phyloP scores from a whole-genome alignment of 2,888 invertebrate species.

The Boloria euphrosyne region DNA sequence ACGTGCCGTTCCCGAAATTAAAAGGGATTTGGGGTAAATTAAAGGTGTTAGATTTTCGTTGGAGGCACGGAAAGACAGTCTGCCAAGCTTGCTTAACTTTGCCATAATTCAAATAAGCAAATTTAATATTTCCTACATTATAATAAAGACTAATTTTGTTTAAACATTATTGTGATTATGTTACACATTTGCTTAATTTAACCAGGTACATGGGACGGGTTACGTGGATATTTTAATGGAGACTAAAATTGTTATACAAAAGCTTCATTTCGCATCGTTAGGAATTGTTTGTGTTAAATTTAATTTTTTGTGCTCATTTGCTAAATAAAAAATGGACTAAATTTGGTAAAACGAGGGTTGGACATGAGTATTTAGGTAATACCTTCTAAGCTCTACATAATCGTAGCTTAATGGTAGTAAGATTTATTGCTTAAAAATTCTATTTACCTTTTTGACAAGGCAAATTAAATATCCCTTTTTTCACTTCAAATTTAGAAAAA shows the following conservation, averaged over 20 bases:
- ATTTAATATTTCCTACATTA: slow-evolving; percentile 1
- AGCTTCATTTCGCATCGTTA: slow-evolving; percentile 36
- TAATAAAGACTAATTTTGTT: slow-evolving; percentile 13
- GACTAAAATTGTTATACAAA: slow-evolving; percentile 40
- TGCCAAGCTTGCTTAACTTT: neutral
- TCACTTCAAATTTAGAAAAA: neutral
- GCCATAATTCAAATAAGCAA: neutral
- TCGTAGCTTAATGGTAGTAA: slow-evolving; percentile 27
- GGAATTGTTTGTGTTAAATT: slow-evolving; percentile 29
- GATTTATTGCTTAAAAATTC: slow-evolving; percentile 9
- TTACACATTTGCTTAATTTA: slow-evolving; percentile 8
- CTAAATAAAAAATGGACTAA: slow-evolving; percentile 18
- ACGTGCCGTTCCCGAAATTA: slow-evolving; percentile 67
- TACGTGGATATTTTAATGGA: slow-evolving; percentile 36
- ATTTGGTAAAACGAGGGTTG: slow-evolving; percentile 28
- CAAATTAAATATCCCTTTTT: neutral
- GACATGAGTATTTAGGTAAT: slow-evolving; percentile 31
- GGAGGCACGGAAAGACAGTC: slow-evolving; percentile 6
- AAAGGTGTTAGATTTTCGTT: slow-evolving; percentile 60
- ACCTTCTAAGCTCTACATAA: slow-evolving; percentile 25
- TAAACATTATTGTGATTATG: slow-evolving; percentile 1
- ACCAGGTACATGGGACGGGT: slow-evolving; percentile 10
- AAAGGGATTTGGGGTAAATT: slow-evolving; percentile 67
- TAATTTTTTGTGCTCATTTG: slow-evolving; percentile 29
- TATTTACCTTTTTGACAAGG: neutral